These are phyloP conservation scores for Channa maculata DNA, from an alignment of 2,113 vertebrate genomes.

Conservation along the genomic window DNA sequence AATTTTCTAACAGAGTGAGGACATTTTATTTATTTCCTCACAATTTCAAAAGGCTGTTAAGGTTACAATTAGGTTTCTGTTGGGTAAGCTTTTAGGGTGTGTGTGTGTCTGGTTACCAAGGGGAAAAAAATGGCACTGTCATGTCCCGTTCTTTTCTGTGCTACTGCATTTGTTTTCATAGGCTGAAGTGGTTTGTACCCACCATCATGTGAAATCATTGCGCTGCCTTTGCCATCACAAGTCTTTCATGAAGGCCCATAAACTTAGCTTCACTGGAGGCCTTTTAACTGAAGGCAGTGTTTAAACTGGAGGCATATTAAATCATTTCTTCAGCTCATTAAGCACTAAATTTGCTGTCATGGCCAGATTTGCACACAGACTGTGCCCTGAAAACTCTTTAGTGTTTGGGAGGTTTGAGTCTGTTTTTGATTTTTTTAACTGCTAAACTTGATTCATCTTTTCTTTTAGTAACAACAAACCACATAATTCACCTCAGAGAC, in stretches of 20 bases:
- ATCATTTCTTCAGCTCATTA: slow-evolving; percentile 50
- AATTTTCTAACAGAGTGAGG: no score
- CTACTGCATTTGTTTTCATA: not conserved
- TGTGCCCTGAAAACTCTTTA: not conserved
- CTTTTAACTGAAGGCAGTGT: slow-evolving; percentile 34
- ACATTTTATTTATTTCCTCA: no score
- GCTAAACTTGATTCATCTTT: not conserved
- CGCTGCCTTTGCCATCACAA: not conserved
- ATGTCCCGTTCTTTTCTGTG: not conserved
- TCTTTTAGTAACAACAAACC: not conserved
- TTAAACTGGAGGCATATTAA: slow-evolving; percentile 46
- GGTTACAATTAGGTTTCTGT: no score
- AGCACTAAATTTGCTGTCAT: slow-evolving; percentile 36
- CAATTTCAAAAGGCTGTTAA: no score
- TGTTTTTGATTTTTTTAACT: not conserved
- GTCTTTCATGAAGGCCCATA: slow-evolving; percentile 25
- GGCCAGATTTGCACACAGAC: slow-evolving; percentile 11
- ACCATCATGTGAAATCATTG: slow-evolving; percentile 15
- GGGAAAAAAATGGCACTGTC: not conserved
- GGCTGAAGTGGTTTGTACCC: slow-evolving; percentile 11
- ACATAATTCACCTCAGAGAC: not conserved
- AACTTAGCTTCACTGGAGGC: slow-evolving; percentile 32
- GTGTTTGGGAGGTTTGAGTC: not conserved
- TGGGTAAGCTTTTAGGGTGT: no score
- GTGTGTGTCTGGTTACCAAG: not conserved